Evolutionary conservation across 2,797 vertebrate genomes (phyloP), one percentile per base, ranked within the genome.

Genomic region (Tangara arthus): DNA sequence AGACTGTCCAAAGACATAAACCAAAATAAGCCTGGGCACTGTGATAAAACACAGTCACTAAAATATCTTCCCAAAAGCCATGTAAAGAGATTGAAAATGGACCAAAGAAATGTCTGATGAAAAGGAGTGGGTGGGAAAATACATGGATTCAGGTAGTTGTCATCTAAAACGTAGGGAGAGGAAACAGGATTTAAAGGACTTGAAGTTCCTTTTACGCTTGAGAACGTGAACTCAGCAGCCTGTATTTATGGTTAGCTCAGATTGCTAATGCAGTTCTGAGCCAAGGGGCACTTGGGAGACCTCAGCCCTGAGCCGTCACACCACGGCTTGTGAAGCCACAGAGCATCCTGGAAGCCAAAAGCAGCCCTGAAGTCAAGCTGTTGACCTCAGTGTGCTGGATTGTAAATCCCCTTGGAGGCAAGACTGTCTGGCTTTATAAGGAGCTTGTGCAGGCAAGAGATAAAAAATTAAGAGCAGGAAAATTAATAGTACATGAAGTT

Each of bases 1-100:
- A 92, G 17, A 44, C 70, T 63, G 22, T 93, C 80, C 93, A 96
- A 92, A 94, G 77, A 87, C 82, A 93, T 72, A 94, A 94, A 95
- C 82, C 61, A 79, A 93, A 89, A 87, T 80, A 87, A 94, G 73
- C 32, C 55, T 75, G 63, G 44, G 52, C 30, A 75, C 39, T 44
- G 37, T 1, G 6, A 73, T 77, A 42, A 93, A 94, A 81, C 60
- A 77, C 17, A 82, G 52, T 16, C 41, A 70, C 39, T 69, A 47
- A 94, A 95, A 92, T 87, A 84, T 60, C 92, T 59, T 87, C 66
- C 63, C 44, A 34, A 88, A 94, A 93, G 24, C 66, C 46, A 27
- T 24, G 19, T 68, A 71, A 89, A 56, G 68, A 77, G 52, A 85
- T 64, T 82, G 78, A 35, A 93, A 96, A 85, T n/a, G 53, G 63